Evolutionary conservation across 92 coral and sea anemone species (phyloP).

Genomic region (Palythoa grandis): DNA sequence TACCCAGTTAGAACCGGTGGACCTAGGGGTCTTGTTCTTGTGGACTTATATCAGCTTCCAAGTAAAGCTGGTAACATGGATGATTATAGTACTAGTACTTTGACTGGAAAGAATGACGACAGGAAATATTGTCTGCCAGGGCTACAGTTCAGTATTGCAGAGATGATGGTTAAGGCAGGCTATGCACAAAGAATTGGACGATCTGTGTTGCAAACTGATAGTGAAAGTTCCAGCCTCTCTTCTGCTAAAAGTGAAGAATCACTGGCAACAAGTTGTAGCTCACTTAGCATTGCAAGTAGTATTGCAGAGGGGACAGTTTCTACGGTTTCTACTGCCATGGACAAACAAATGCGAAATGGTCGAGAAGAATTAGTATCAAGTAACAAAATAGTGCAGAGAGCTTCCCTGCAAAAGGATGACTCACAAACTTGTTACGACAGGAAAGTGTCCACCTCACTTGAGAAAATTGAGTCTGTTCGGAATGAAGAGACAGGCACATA

Average conservation of each 20-base stretch:
- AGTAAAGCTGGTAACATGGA: background rate
- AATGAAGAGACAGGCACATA: background rate
- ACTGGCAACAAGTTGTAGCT: slow-evolving; percentile 55
- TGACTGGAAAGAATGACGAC: background rate
- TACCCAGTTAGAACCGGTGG: slow-evolving; percentile 64
- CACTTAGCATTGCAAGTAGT: slow-evolving; percentile 63
- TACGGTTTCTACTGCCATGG: slow-evolving; percentile 24
- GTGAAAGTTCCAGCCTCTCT: slow-evolving; percentile 54
- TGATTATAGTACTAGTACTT: background rate
- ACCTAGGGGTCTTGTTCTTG: slow-evolving; percentile 62
- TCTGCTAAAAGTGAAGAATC: slow-evolving; percentile 64
- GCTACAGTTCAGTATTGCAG: slow-evolving; percentile 69
- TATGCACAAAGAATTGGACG: slow-evolving; percentile 63
- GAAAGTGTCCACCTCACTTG: background rate
- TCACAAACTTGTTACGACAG: background rate
- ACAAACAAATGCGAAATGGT: background rate
- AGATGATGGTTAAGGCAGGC: slow-evolving; percentile 71
- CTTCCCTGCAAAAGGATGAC: background rate
- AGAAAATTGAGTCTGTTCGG: background rate
- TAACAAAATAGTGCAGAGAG: background rate
- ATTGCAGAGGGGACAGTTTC: slow-evolving; percentile 42
- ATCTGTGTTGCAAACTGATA: slow-evolving; percentile 12
- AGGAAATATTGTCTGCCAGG: slow-evolving; percentile 47
- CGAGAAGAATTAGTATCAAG: background rate
- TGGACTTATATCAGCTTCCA: slow-evolving; percentile 60